These are phyloP conservation scores for Brenthis hecate DNA, from an alignment of 2,888 invertebrate genomes.

Conservation along the genomic window DNA sequence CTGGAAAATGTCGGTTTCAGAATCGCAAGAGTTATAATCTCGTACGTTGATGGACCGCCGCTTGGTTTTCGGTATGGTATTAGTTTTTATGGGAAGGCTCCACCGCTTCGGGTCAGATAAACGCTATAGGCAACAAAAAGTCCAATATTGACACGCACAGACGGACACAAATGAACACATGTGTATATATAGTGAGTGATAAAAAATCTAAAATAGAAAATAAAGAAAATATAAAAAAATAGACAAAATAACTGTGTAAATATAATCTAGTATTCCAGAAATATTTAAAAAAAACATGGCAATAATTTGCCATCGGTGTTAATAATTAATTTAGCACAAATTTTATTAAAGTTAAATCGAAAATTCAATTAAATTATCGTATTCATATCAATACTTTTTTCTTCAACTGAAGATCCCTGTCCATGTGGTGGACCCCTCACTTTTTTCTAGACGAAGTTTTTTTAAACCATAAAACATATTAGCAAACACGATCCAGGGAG, in stretches of 20 bases:
- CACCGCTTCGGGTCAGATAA: conserved; percentile 72
- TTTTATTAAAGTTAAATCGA: too few relatives aligned
- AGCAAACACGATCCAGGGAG: too few relatives aligned
- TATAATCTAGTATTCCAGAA: background rate
- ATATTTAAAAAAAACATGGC: too few relatives aligned
- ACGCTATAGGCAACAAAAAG: conserved; percentile 60
- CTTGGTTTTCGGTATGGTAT: conserved; percentile 59
- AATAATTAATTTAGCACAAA: too few relatives aligned
- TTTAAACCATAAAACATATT: too few relatives aligned
- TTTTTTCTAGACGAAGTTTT: too few relatives aligned
- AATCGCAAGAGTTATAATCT: conserved; percentile 80
- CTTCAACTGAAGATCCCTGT: too few relatives aligned
- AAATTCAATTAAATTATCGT: too few relatives aligned
- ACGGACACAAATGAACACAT: conserved; percentile 38
- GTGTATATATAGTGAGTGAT: conserved; percentile 13
- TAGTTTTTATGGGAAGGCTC: conserved; percentile 71
- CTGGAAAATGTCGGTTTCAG: conserved; percentile 89
- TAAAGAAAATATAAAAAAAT: conserved; percentile 8
- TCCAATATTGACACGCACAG: conserved; percentile 54
- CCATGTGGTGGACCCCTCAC: too few relatives aligned
- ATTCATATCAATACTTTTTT: too few relatives aligned
- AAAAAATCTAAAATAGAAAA: conserved; percentile 19
- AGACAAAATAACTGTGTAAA: background rate
- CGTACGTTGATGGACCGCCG: conserved; percentile 57
- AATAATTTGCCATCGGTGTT: too few relatives aligned